Base-by-base conservation (phyloP, 2,113 vertebrate genomes). In the Percopsis transmontana region DNA sequence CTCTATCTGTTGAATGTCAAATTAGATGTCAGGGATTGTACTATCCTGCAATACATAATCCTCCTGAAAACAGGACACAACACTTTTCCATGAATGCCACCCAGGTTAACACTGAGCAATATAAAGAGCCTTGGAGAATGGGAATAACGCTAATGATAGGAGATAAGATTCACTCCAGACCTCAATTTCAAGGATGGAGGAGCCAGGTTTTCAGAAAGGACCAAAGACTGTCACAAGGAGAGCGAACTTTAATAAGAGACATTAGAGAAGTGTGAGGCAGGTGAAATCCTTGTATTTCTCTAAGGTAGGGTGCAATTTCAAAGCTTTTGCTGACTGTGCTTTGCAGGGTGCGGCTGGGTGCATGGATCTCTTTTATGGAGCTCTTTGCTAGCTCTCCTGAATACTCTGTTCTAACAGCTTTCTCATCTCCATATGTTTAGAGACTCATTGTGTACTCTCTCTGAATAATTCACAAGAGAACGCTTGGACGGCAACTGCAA, bases 111-210 rank as follows among this genome's bases (percentile, higher is more conserved):
- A 27, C 62, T 60, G 63, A 76, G 85, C 68, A 86, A 84, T 90
- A 86, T 86, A 84, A 64, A 52, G 62, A 84, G 74, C 68, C 68
- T 54, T 75, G 76, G 71, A 86, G 82, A 84, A 84, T 74, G 74
- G 75, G 81, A 84, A 87, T 77, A 82, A 84, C 74, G 82, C 87
- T 90, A 92, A 92, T 92, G 87, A 90, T 86, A 87, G 84, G 84
- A 62, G 83, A 91, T 90, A 89, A 80, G 86, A 89, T 90, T 90
- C 87, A 87, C 78, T 84, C 63, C 74, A 79, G 79, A 84, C 87
- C 87, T 88, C 88, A 89, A 85, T 90, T 91, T 88, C 85, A 87
- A 90, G 85, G 87, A 84, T 88, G 83, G 81, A 84, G 78, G 76
- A 82, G 63, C 79, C 55, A 66, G 70, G 82, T 83, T 74, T 55